Conservation (phyloP, 2,113 vertebrate species). For the Panurus biarmicus region DNA sequence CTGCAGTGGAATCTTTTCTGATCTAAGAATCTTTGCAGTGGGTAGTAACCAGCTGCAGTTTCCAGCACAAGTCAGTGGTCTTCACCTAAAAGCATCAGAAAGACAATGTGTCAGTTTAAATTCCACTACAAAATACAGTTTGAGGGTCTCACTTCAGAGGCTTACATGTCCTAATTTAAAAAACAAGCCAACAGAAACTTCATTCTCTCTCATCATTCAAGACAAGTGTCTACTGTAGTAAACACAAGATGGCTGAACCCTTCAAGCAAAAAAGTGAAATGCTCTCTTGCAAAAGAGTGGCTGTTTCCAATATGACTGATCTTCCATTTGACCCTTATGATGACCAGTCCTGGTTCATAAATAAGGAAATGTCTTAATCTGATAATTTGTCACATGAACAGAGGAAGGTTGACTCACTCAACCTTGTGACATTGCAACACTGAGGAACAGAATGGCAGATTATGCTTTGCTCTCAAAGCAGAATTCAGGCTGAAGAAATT, state of each 20-base stretch:
- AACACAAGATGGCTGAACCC: background rate
- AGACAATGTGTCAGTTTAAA: background rate
- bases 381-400: background rate
- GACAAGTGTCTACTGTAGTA: background rate
- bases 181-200: background rate
- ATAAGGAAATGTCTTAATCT: background rate
- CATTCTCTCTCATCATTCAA: background rate
- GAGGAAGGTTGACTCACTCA: background rate
- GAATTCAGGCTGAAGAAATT: background rate
- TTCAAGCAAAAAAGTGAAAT: background rate
- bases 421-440: background rate
- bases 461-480: background rate
- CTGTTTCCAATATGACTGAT: background rate
- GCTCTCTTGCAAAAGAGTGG: background rate
- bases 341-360: background rate
- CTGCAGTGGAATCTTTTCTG: background rate
- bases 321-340: background rate
- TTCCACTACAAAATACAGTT: background rate
- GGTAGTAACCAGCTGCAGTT: background rate
- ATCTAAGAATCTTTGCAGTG: background rate
- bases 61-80: background rate
- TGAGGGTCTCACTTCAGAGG: background rate
- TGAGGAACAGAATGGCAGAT: background rate
- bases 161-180: background rate
- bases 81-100: background rate